These are phyloP conservation scores for Clupea harengus DNA, from an alignment of 2,113 vertebrate species.

Conservation along the genomic window DNA sequence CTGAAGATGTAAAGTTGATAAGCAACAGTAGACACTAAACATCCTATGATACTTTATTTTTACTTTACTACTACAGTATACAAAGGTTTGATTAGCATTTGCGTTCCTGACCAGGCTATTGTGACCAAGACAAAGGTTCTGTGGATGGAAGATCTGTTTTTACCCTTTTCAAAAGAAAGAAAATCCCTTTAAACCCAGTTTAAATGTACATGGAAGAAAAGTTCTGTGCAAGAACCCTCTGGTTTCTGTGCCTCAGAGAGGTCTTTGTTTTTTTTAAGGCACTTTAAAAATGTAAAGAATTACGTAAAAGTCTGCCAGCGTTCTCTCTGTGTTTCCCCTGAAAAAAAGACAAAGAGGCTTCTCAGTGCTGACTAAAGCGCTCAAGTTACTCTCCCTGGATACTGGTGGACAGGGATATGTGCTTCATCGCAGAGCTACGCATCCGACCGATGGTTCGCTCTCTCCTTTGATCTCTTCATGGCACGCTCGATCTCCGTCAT, in stretches of 20 bases:
- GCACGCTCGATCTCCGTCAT: slow-evolving; percentile 71
- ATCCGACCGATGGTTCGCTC: slow-evolving; percentile 27
- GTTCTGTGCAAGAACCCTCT: not conserved
- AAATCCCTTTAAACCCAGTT: not conserved
- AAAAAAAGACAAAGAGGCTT: not conserved
- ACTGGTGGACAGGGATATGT: not conserved
- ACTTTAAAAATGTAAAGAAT: not conserved
- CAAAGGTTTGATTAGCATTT: not conserved
- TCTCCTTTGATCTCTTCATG: slow-evolving; percentile 38
- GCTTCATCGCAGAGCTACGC: slow-evolving; percentile 23
- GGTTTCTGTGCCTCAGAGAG: not conserved
- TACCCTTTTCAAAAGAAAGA: not conserved
- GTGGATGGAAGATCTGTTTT: not conserved
- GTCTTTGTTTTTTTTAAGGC: not conserved
- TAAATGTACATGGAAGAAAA: not conserved
- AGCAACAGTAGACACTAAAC: not conserved
- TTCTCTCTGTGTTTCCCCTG: not conserved
- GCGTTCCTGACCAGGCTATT: not conserved
- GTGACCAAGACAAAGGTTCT: not conserved
- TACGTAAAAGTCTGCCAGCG: not conserved
- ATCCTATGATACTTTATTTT: slow-evolving; percentile 11
- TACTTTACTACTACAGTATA: not conserved
- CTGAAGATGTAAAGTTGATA: not conserved
- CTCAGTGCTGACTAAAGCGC: not conserved
- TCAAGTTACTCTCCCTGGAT: not conserved